Evolutionary conservation across 1,140 invertebrate species (phyloP), one percentile per base, ranked within the genome.

Genomic region (Pseudomyrmex concolor): DNA sequence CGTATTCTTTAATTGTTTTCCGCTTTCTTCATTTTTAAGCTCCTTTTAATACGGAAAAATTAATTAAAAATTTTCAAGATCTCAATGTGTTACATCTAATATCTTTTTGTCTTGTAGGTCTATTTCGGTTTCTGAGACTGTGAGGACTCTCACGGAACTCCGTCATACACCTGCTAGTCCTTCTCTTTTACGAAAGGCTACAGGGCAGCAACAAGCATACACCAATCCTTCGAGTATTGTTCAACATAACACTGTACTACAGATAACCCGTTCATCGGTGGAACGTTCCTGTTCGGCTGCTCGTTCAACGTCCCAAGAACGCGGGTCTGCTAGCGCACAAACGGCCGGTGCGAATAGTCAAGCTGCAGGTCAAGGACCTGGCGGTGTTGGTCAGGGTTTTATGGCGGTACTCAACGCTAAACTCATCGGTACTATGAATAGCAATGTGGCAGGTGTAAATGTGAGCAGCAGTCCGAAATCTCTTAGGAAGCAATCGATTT

Each of bases 151-250:
- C 74, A 98, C 97, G 0, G 97, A 98, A 91, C 92, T 97, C 80
- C 97, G 97, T 89, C 97, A 98, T 92, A 97, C 97, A 86, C 97
- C 97, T 0, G 97, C 97, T 1, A 98, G 97, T 90, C 97, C 97
- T 1, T 96, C 96, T 72, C 95, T 97, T 2, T 94, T 97, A 15
- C 95, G 97, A 7, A 95, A 97, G 43, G 86, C 92, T 80, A 89
- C 92, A 12, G 84, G 85, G 0, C 88, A 91, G 12, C 81, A 86
- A n/a, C 91, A 91, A 19, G 81, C 77, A 51, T 90, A 90, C 55
- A 85, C 63, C 51, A 88, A 85, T 51, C 60, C 80, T n/a, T 54
- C 84, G 4, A 45, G 15, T 22, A 50, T 74, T 2, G 45, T 85
- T 12, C 85, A 85, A 10, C 90, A 88, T 15, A 87, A 84, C 22